phyloP scores from a whole-genome alignment of 2,113 vertebrate genomes.

The Cathartes aura region DNA sequence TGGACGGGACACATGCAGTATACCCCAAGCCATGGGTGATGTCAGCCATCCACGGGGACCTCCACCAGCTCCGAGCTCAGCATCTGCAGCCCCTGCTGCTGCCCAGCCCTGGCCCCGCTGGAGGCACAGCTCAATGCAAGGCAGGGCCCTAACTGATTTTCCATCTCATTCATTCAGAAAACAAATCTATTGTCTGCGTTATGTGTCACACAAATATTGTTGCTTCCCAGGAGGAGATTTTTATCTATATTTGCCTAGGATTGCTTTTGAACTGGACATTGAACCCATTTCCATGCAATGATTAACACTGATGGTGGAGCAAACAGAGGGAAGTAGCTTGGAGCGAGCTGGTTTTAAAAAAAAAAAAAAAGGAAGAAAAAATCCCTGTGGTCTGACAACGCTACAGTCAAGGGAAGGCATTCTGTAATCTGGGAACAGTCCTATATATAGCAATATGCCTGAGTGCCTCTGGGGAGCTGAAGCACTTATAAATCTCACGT shows the following conservation, averaged over 20 bases:
- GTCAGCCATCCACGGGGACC: accelerated
- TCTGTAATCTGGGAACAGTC: slow-evolving; percentile 67
- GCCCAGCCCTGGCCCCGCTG: background rate
- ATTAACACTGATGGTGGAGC: slow-evolving; percentile 8
- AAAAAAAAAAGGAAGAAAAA: background rate
- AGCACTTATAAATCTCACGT: slow-evolving; percentile 61
- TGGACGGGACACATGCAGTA: accelerated
- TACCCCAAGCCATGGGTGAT: accelerated
- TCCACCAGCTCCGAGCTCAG: accelerated
- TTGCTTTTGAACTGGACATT: slow-evolving; percentile 33
- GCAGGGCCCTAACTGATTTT: background rate
- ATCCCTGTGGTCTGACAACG: slow-evolving; percentile 40
- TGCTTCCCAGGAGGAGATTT: background rate
- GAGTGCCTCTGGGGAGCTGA: slow-evolving; percentile 55
- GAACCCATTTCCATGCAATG: slow-evolving; percentile 44
- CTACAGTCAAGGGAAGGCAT: slow-evolving; percentile 43
- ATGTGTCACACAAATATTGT: background rate
- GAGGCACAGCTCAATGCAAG: background rate
- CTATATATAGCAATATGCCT: slow-evolving; percentile 71
- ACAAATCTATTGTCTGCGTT: background rate
- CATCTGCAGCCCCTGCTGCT: background rate
- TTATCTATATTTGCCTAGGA: slow-evolving; percentile 24
- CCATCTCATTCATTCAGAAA: background rate
- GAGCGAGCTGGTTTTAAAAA: background rate
- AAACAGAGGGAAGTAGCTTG: slow-evolving; percentile 29